These are phyloP conservation scores for Rhinella marina DNA, from an alignment of 2,797 vertebrate genomes.

Conservation along the genomic window DNA sequence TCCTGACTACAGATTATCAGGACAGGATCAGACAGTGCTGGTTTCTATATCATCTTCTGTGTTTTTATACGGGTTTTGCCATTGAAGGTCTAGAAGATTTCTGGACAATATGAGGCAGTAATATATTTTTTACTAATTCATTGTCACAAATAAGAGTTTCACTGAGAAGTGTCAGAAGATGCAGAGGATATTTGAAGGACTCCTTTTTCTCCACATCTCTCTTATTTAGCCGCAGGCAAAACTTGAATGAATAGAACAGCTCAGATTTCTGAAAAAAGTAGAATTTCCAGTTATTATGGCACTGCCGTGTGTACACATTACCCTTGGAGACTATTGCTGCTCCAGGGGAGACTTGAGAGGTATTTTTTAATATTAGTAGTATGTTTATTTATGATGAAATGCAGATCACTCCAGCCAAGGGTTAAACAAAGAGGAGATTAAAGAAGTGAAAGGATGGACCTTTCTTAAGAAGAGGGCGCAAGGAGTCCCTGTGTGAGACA, in stretches of 20 bases:
- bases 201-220: constrained; percentile 34
- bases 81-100: not conserved
- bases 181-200: constrained; percentile 46
- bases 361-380: constrained; percentile 53
- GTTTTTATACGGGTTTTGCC: not conserved
- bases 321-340: constrained; percentile 32
- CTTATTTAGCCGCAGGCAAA: constrained; percentile 50
- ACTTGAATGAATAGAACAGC: constrained; percentile 42
- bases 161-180: constrained; percentile 13
- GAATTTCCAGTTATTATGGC: constrained; percentile 53
- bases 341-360: constrained; percentile 39
- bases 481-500: not conserved
- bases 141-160: constrained; percentile 30
- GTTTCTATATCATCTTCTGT: not conserved
- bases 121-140: constrained; percentile 22
- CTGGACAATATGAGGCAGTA: not conserved
- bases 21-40: not conserved
- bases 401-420: constrained; percentile 14
- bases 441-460: not conserved
- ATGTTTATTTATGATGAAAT: constrained; percentile 57
- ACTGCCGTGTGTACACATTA: constrained; percentile 48
- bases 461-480: not conserved
- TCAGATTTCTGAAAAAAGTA: constrained; percentile 53
- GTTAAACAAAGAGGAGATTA: not conserved
- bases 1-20: not conserved